These are phyloP conservation scores for Andrena praecox DNA, from an alignment of 2,888 invertebrate species.

Conservation along the genomic window DNA sequence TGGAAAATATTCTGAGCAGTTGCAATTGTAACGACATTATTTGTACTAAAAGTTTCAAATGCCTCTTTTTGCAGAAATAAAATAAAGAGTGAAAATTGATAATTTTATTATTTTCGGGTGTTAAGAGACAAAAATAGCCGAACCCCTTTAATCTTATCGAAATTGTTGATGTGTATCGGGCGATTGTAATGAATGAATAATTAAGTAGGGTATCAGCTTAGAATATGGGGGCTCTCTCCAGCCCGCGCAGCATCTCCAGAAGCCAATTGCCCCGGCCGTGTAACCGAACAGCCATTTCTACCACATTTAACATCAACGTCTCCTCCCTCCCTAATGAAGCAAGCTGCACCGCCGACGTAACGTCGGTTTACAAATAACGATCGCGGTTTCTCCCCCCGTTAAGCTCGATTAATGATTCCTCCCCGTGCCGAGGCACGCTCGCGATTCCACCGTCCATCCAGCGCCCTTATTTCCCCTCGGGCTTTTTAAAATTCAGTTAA, in stretches of 20 bases:
- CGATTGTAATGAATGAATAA: no score
- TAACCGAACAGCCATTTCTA: background rate
- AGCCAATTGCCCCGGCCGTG: background rate
- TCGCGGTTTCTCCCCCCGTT: constrained; percentile 1
- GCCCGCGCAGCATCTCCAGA: background rate
- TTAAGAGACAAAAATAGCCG: no score
- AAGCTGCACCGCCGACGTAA: constrained; percentile 6
- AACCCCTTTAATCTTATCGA: no score
- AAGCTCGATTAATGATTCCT: background rate
- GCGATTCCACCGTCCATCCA: background rate
- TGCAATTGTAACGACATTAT: no score
- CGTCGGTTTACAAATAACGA: constrained; percentile 10
- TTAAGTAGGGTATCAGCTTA: background rate
- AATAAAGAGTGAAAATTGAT: no score
- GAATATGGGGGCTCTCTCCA: background rate
- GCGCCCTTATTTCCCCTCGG: background rate
- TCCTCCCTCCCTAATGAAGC: constrained; percentile 2
- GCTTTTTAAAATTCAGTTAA: background rate
- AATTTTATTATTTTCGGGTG: no score
- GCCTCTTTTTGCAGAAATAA: no score
- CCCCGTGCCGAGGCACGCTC: background rate
- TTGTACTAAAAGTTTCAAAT: no score
- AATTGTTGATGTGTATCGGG: no score
- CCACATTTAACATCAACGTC: constrained; percentile 6
- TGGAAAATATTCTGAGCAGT: no score